phyloP scores from a whole-genome alignment of 2,113 vertebrate genomes.

The Gallinago media region DNA sequence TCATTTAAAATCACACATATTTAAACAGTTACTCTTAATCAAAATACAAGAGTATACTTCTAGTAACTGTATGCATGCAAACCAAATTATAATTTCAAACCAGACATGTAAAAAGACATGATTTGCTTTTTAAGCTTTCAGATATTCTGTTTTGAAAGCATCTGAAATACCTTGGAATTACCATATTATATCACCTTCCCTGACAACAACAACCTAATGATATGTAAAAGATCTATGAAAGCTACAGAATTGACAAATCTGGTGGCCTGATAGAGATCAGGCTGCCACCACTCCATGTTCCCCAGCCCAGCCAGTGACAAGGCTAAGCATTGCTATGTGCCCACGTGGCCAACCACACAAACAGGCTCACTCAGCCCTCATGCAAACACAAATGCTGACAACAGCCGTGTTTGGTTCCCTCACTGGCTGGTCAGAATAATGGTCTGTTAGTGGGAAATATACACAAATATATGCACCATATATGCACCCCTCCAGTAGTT shows the following conservation, averaged over 20 bases:
- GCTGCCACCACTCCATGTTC: fast-evolving
- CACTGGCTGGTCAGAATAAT: fast-evolving
- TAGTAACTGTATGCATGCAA: neutral
- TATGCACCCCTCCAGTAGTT: neutral
- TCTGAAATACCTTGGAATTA: neutral
- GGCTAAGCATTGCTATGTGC: neutral
- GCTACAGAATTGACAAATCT: neutral
- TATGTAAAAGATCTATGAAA: fast-evolving
- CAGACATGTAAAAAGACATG: fast-evolving
- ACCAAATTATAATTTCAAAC: neutral
- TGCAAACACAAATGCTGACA: fast-evolving
- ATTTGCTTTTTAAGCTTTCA: neutral
- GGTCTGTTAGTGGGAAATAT: fast-evolving
- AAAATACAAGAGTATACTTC: neutral
- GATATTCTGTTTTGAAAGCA: neutral
- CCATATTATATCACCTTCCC: fast-evolving
- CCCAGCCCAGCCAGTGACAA: fast-evolving
- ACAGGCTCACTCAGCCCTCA: fast-evolving
- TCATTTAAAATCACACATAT: neutral
- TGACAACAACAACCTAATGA: neutral
- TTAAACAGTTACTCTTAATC: neutral
- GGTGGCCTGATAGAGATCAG: neutral
- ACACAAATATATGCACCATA: fast-evolving
- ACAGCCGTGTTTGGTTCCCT: fast-evolving
- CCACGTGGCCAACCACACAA: neutral